These are phyloP conservation scores for human (Homo sapiens) DNA, from an alignment of 2,113 vertebrate genomes.

Conservation along the genomic window DNA sequence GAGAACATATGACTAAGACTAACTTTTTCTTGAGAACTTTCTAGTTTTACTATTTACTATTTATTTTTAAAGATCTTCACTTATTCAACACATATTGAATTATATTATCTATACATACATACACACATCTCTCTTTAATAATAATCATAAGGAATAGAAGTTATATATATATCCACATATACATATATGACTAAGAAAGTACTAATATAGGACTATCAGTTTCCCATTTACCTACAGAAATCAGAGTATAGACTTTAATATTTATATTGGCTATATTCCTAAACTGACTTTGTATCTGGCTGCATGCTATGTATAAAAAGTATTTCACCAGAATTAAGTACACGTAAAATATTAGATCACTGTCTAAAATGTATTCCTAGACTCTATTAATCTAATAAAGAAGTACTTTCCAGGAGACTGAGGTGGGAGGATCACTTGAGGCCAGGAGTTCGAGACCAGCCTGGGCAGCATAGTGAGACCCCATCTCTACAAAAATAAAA, in stretches of 20 bases:
- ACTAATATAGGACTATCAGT: background rate
- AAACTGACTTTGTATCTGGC: slow-evolving; percentile 1
- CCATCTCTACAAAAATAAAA: too few species aligned
- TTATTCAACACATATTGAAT: background rate
- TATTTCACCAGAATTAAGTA: slow-evolving; percentile 31
- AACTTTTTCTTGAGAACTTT: slow-evolving; percentile 41
- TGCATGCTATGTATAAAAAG: background rate
- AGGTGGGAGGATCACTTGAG: too few species aligned
- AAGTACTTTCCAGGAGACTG: background rate
- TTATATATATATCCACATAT: background rate
- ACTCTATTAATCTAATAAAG: background rate
- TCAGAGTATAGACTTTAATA: slow-evolving; percentile 25
- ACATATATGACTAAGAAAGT: background rate
- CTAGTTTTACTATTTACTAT: slow-evolving; percentile 50
- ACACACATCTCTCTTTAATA: slow-evolving; percentile 32
- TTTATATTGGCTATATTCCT: slow-evolving; percentile 13
- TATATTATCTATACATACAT: background rate
- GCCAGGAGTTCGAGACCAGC: too few species aligned
- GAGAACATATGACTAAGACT: slow-evolving; percentile 28
- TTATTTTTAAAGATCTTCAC: slow-evolving; percentile 31
- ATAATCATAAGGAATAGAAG: background rate
- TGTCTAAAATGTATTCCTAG: background rate
- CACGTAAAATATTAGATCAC: background rate
- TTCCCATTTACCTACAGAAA: background rate
- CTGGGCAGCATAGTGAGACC: too few species aligned